A percentile compares a stretch with the other conserved stretches of the same genome.
Evolutionary conservation across 2,888 invertebrate genomes (phyloP).

Genomic region (Dendrolimus pini): DNA sequence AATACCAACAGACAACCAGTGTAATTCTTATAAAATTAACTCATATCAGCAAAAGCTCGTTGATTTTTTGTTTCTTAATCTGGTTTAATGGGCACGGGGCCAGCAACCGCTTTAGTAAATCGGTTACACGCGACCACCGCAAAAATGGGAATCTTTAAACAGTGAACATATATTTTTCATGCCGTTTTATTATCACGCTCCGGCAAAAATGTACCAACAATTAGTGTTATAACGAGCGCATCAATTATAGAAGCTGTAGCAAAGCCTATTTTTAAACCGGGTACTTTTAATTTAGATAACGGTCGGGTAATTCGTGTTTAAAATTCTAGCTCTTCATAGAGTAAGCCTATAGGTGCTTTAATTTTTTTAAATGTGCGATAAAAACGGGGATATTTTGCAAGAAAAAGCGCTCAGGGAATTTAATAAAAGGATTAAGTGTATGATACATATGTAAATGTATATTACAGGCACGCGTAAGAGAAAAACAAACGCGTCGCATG

Average conservation of each 20-base stretch:
- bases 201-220: slow-evolving; percentile 61
- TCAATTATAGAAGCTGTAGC: slow-evolving; percentile 36
- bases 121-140: slow-evolving; percentile 62
- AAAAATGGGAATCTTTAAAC: slow-evolving; percentile 69
- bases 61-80: slow-evolving; percentile 69
- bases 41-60: slow-evolving; percentile 71
- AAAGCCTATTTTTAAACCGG: slow-evolving; percentile 21
- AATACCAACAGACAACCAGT: slow-evolving; percentile 60
- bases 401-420: slow-evolving; percentile 37
- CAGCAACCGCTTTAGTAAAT: slow-evolving; percentile 64
- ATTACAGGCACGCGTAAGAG: slow-evolving; percentile 45
- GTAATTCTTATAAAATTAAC: slow-evolving; percentile 76
- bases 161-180: slow-evolving; percentile 69
- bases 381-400: slow-evolving; percentile 30
- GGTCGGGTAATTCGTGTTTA: slow-evolving; percentile 15
- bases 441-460: slow-evolving; percentile 51
- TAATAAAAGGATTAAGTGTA: slow-evolving; percentile 61
- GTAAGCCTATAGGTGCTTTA: slow-evolving; percentile 1
- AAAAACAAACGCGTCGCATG: slow-evolving; percentile 62
- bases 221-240: slow-evolving; percentile 68
- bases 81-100: slow-evolving; percentile 71
- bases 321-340: slow-evolving; percentile 14
- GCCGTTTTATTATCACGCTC: slow-evolving; percentile 59
- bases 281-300: slow-evolving; percentile 25
- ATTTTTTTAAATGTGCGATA: slow-evolving; percentile 13